A percentile compares a stretch with the other conserved stretches of the same genome.
These are phyloP conservation scores for Corella eumyota DNA, from an alignment of 23 tunicate species.

Conservation along the genomic window DNA sequence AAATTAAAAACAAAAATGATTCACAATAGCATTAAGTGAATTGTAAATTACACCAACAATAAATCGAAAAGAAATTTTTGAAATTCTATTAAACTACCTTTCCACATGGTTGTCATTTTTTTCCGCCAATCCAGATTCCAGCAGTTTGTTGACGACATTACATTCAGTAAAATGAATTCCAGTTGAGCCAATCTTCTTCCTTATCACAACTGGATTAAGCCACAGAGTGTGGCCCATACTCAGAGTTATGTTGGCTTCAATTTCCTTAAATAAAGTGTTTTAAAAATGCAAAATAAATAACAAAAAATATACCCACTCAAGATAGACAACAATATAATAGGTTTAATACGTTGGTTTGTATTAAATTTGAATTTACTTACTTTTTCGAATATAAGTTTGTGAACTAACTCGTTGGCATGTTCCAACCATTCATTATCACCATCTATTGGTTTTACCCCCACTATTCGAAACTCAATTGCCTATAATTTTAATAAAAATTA, in stretches of 20 bases:
- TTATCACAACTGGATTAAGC: slow-evolving; percentile 58
- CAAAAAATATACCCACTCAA: not conserved
- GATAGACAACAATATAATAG: not conserved
- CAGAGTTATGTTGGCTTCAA: slow-evolving; percentile 54
- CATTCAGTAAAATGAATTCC: slow-evolving; percentile 34
- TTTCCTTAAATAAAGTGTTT: slow-evolving; percentile 8
- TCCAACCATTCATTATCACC: slow-evolving; percentile 53
- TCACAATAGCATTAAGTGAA: too few relatives aligned
- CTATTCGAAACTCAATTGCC: slow-evolving; percentile 48
- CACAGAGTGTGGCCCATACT: slow-evolving; percentile 57
- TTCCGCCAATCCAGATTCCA: slow-evolving; percentile 33
- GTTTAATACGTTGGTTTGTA: too few relatives aligned
- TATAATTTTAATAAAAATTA: not conserved
- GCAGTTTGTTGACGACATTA: slow-evolving; percentile 30
- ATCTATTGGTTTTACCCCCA: slow-evolving; percentile 38
- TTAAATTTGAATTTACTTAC: slow-evolving; percentile 14
- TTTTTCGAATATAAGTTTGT: slow-evolving; percentile 33
- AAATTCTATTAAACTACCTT: slow-evolving; percentile 24
- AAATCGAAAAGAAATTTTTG: too few relatives aligned
- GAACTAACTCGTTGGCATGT: slow-evolving; percentile 43
- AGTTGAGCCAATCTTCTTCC: slow-evolving; percentile 51
- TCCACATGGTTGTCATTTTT: slow-evolving; percentile 37
- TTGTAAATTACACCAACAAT: too few relatives aligned
- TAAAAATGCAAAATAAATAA: not conserved
- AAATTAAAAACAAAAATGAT: too few relatives aligned